Evolutionary conservation across 2,888 invertebrate species (phyloP), one percentile per base, ranked within the genome.

Genomic region (Temnothorax unifasciatus): DNA sequence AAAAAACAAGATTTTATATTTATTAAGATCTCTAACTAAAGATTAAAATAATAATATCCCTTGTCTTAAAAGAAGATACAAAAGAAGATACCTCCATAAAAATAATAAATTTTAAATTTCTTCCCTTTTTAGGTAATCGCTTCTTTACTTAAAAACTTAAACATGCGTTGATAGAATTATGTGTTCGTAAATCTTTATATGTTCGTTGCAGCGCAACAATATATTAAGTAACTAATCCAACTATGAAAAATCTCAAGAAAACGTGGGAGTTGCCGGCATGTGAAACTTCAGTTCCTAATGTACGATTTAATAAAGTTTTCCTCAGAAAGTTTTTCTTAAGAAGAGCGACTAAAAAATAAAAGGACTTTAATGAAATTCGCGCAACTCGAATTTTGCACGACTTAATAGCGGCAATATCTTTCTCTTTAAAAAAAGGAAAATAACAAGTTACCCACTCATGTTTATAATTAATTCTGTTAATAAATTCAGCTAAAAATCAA

Each of bases 221-320:
- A 41, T 21, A 64, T 64, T 64, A 64, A 59, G 4, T 29, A 18
- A 61, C 9, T 64, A 38, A 63, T n/a, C 2, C 21, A 21, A 64
- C 15, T 64, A 41, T 3, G 15, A 59, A 18, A 64, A 41, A 21
- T 64, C 21, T 64, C 15, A 15, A 64, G 41, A 41, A 41, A 64
- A 64, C 6, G 21, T 3, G 3, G 8, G 21, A 41, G 11, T 15
- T 1, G 3, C 3, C 8, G 64, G 11, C 11, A 38, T 21, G 5
- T 15, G 8, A 64, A 64, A 64, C 64, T 64, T 41, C 11, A 41
- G 15, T 25, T 41, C 41, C 21, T 64, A 64, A 64, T 3, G 8
- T 41, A 41, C 21, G 41, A 41, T 41, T 64, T 41, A 41, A 41
- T 64, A 21, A 63, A 66, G 25, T 66, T 66, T 64, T 41, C 21